A percentile compares a stretch with the other conserved stretches of the same genome.
phyloP scores from a whole-genome alignment of 1,140 invertebrate species.

The Zaprionus taronus region DNA sequence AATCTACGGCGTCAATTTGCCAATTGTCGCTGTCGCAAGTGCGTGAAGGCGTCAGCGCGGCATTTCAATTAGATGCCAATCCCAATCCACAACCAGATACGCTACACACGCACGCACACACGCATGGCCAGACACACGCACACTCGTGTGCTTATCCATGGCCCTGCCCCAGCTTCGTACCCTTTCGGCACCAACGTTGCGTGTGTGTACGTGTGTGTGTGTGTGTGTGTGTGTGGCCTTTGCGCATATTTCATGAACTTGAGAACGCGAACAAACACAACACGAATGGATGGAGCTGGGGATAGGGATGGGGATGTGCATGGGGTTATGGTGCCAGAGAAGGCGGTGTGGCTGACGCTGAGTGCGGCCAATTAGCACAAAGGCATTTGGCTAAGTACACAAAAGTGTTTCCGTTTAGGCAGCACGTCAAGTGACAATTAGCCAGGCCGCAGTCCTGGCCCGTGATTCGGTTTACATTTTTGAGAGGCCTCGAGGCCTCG shows the following conservation, averaged over 20 bases:
- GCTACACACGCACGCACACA: neutral
- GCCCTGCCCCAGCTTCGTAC: neutral
- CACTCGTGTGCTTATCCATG: conserved; percentile 2
- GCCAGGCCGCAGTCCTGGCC: conserved; percentile 40
- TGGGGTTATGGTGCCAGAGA: no score
- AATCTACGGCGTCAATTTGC: conserved; percentile 71
- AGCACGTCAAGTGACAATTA: conserved; percentile 76
- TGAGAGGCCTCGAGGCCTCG: conserved; percentile 35
- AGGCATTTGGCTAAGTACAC: conserved; percentile 65
- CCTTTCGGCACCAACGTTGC: neutral
- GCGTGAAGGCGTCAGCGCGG: conserved; percentile 69
- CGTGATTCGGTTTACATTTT: conserved; percentile 49
- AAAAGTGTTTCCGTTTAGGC: conserved; percentile 81
- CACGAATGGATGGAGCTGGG: conserved; percentile 30
- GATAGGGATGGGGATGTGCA: neutral
- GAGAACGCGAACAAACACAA: conserved; percentile 45
- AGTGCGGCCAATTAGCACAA: conserved; percentile 81
- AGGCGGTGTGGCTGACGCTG: conserved; percentile 34
- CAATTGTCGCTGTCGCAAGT: conserved; percentile 71
- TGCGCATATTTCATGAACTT: conserved; percentile 69
- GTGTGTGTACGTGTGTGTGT: conserved; percentile 10
- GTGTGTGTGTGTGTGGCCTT: conserved; percentile 51
- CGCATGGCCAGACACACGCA: conserved; percentile 1
- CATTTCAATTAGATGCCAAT: conserved; percentile 70
- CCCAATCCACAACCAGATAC: conserved; percentile 33